A percentile compares a stretch with the other conserved stretches of the same genome.
Conservation (phyloP, 2,113 vertebrate species). For the Serranochromis macrocephalus region DNA sequence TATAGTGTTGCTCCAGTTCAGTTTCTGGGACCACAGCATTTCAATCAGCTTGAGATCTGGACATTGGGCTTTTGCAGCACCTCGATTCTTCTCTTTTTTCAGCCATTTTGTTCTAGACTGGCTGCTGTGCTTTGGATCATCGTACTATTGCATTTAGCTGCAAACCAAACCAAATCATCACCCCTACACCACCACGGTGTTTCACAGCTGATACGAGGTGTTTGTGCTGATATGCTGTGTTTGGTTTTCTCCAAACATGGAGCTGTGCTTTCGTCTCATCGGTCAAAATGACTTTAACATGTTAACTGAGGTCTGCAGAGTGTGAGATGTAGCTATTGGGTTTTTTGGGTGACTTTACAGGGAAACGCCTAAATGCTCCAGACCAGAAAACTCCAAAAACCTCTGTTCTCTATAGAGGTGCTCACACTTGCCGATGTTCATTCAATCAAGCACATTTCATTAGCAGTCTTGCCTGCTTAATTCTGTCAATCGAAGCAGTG, state of each 20-base stretch:
- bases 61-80: neutral
- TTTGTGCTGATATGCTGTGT: neutral
- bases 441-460: neutral
- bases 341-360: neutral
- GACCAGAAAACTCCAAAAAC: neutral
- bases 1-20: neutral
- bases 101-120: neutral
- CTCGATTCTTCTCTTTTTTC: neutral
- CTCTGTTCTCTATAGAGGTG: neutral
- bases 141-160: neutral
- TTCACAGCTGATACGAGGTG: neutral
- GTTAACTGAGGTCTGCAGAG: neutral
- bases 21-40: neutral
- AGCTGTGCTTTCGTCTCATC: neutral
- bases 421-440: neutral
- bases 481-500: fast-evolving
- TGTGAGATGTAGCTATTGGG: neutral
- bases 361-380: neutral
- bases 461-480: neutral
- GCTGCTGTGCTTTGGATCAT: neutral
- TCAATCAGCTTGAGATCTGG: neutral
- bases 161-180: neutral
- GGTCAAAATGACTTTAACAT: neutral
- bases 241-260: neutral
- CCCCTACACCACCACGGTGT: neutral